Percentiles rank a stretch among this genome's conserved stretches.
These are phyloP conservation scores for Callimorpha dominula DNA, from an alignment of 2,888 invertebrate genomes.

Conservation along the genomic window DNA sequence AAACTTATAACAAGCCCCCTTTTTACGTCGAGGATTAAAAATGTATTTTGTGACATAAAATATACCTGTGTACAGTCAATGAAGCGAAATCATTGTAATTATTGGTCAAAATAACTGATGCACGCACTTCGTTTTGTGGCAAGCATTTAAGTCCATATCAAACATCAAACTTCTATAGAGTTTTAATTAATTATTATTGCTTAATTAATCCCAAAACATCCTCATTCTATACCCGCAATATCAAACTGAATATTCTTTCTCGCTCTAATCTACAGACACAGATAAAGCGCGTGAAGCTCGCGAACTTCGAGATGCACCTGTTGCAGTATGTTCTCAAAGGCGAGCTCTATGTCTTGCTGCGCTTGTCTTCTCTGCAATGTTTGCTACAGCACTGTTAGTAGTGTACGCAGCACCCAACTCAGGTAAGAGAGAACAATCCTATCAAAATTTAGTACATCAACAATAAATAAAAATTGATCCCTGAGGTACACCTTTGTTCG, in stretches of 20 bases:
- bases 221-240: too few relatives aligned
- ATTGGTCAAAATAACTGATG: background rate
- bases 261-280: constrained; percentile 61
- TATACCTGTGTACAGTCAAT: background rate
- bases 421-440: constrained; percentile 82
- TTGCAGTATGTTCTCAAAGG: constrained; percentile 95
- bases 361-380: constrained; percentile 92
- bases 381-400: constrained; percentile 94
- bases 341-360: constrained; percentile 94
- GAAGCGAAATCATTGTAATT: background rate
- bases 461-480: background rate
- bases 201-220: too few relatives aligned
- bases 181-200: too few relatives aligned
- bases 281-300: constrained; percentile 81
- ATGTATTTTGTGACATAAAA: too few relatives aligned
- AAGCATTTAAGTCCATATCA: background rate
- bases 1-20: too few relatives aligned
- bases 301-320: constrained; percentile 85
- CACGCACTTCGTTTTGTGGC: background rate
- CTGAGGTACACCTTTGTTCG: background rate
- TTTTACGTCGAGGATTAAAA: too few relatives aligned
- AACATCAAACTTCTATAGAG: too few relatives aligned
- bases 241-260: background rate
- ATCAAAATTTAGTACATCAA: background rate
- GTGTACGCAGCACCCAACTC: constrained; percentile 96